Evolutionary conservation across 1,140 invertebrate genomes (phyloP).

Genomic region (Adelges cooleyi): DNA sequence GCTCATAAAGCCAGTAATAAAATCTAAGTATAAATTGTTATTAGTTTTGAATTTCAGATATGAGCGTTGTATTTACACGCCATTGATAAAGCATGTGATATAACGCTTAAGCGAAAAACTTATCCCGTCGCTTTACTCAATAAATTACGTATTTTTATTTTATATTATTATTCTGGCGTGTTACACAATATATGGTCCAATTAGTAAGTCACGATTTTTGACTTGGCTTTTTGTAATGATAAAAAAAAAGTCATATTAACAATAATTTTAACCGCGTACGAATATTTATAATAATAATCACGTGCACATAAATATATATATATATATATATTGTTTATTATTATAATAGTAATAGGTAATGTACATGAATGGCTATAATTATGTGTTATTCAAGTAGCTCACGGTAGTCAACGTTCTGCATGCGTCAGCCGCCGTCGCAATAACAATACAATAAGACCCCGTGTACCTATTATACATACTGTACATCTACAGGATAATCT

Average conservation of each 20-base stretch:
- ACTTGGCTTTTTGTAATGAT: background rate
- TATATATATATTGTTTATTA: background rate
- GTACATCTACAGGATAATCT: too few relatives aligned
- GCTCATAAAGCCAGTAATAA: too few relatives aligned
- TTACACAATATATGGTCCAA: conserved; percentile 11
- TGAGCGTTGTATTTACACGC: too few relatives aligned
- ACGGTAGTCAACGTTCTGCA: background rate
- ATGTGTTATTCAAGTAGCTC: background rate
- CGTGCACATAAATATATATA: background rate
- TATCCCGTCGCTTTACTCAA: background rate
- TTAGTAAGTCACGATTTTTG: conserved; percentile 26
- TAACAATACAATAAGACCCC: too few relatives aligned
- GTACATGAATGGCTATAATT: conserved; percentile 18
- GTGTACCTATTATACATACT: too few relatives aligned
- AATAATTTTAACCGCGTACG: too few relatives aligned
- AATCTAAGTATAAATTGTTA: too few relatives aligned
- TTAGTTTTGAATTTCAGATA: too few relatives aligned
- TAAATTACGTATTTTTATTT: conserved; percentile 8
- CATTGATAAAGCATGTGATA: conserved; percentile 1
- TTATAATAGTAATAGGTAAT: background rate
- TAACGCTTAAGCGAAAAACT: background rate
- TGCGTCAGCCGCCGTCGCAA: background rate
- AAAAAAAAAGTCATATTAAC: background rate
- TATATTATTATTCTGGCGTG: background rate
- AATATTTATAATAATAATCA: too few relatives aligned